phyloP scores from a whole-genome alignment of 2,888 invertebrate species.

The Pandemis cinnamomeana region DNA sequence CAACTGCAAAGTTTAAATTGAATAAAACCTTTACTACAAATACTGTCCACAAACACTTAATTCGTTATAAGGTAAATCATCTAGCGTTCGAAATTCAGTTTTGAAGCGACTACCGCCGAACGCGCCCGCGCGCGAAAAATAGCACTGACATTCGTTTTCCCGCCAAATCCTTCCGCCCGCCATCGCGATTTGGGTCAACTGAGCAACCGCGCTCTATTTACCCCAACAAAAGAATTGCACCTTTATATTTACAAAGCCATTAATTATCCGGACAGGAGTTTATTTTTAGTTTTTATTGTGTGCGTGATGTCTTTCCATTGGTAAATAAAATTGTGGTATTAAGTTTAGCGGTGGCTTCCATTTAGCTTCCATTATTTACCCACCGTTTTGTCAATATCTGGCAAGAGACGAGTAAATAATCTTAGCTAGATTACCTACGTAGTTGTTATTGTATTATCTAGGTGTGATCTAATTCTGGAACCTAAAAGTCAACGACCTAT shows the following conservation, averaged over 20 bases:
- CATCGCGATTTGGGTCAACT: conserved; percentile 57
- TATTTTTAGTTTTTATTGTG: conserved; percentile 44
- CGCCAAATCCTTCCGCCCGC: conserved; percentile 56
- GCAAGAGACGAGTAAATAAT: too few relatives aligned
- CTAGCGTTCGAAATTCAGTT: conserved; percentile 39
- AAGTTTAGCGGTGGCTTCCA: conserved; percentile 28
- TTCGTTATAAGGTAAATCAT: conserved; percentile 38
- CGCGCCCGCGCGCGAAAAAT: conserved; percentile 66
- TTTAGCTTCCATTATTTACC: conserved; percentile 17
- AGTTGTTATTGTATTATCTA: too few relatives aligned
- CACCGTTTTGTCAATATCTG: too few relatives aligned
- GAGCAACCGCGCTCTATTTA: conserved; percentile 63
- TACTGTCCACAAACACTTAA: conserved; percentile 2
- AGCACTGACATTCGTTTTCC: conserved; percentile 71
- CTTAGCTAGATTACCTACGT: too few relatives aligned
- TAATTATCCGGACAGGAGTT: conserved; percentile 46
- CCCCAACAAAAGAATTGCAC: conserved; percentile 41
- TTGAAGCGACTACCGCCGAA: conserved; percentile 50
- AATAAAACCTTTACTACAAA: neutral
- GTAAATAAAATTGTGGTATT: conserved; percentile 53
- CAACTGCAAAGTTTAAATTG: neutral
- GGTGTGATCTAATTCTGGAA: too few relatives aligned
- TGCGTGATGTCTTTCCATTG: conserved; percentile 62
- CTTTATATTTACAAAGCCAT: conserved; percentile 48
- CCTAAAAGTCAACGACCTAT: too few relatives aligned